These are phyloP conservation scores for Tenthredo distinguenda DNA, from an alignment of 2,888 invertebrate genomes.

Conservation along the genomic window DNA sequence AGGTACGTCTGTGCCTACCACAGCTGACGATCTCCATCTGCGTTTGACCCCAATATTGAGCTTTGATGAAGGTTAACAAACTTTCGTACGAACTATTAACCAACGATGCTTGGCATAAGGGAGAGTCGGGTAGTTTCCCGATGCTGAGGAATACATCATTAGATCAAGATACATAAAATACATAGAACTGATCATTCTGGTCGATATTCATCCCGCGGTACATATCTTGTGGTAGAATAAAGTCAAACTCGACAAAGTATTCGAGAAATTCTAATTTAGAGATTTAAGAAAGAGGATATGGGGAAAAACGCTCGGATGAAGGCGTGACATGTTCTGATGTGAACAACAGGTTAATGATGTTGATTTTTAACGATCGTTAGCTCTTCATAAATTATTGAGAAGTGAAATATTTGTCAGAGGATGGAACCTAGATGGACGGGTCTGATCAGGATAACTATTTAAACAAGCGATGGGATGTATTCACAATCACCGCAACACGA, in stretches of 20 bases:
- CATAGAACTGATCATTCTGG: background rate
- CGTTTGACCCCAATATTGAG: constrained; percentile 6
- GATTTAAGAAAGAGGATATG: no score
- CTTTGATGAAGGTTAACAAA: constrained; percentile 25
- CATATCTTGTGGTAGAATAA: background rate
- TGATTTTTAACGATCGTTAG: no score
- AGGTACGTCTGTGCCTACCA: background rate
- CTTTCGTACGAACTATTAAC: background rate
- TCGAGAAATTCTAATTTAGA: background rate
- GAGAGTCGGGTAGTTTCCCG: background rate
- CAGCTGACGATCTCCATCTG: background rate
- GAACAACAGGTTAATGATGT: no score
- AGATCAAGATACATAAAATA: background rate
- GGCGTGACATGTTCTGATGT: no score
- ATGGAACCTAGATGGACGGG: no score
- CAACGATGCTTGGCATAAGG: background rate
- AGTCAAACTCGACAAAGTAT: background rate
- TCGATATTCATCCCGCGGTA: background rate
- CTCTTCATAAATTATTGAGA: no score
- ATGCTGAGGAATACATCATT: background rate
- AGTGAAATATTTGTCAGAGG: no score
- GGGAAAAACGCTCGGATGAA: no score
- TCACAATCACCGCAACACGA: no score
- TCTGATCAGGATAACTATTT: no score
- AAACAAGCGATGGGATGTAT: no score